phyloP scores from a whole-genome alignment of 2,797 vertebrate genomes.

The Lepilemur septentrionalis region DNA sequence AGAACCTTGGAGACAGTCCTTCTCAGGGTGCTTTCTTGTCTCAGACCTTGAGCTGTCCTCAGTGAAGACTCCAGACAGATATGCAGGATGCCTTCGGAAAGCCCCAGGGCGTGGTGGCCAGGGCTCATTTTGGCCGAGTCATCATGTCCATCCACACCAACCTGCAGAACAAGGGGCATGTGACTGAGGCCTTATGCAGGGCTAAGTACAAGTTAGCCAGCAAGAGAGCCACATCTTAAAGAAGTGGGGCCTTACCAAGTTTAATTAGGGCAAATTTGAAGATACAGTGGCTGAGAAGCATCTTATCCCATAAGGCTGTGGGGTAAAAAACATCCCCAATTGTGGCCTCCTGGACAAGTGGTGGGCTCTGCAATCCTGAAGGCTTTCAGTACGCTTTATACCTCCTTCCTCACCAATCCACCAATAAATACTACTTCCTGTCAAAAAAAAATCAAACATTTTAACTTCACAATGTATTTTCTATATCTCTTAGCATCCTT shows the following conservation, averaged over 20 bases:
- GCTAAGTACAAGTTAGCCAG: constrained; percentile 95
- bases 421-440: constrained; percentile 28
- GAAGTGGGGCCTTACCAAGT: constrained; percentile 96
- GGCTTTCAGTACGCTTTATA: not conserved
- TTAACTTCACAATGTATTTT: not conserved
- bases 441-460: not conserved
- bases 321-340: constrained; percentile 92
- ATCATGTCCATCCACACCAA: constrained; percentile 97
- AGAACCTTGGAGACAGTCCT: constrained; percentile 88
- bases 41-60: not conserved
- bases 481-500: not conserved
- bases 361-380: constrained; percentile 86
- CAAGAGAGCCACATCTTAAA: constrained; percentile 97
- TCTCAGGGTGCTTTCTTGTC: not conserved
- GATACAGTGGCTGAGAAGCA: constrained; percentile 92
- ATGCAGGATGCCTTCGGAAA: constrained; percentile 95
- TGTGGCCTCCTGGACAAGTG: constrained; percentile 90
- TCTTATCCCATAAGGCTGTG: constrained; percentile 92
- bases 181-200: constrained; percentile 92
- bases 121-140: constrained; percentile 93
- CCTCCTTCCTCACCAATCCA: too few relatives aligned
- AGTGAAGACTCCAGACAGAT: constrained; percentile 92
- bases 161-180: constrained; percentile 93
- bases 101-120: constrained; percentile 93
- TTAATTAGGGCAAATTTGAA: constrained; percentile 91